Conservation (phyloP, 92 coral and sea anemone genomes). For the Porites lobata region DNA sequence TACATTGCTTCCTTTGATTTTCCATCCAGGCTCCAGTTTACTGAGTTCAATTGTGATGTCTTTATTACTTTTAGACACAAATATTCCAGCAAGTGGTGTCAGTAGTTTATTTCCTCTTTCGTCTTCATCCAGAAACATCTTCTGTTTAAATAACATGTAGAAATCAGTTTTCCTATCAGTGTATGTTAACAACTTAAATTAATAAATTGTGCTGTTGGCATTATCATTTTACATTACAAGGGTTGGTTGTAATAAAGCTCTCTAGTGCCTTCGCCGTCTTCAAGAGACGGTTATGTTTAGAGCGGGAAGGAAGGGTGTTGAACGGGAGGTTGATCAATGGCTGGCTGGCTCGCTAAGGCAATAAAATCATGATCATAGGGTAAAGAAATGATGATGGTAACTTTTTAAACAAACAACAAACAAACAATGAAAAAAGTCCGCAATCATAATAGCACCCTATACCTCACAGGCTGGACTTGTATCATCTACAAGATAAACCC, state of each 20-base stretch:
- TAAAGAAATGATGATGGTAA: too few species aligned
- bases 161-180: too few species aligned
- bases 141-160: not conserved
- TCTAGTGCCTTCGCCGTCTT: too few species aligned
- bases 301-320: not conserved
- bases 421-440: not conserved
- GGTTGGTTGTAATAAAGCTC: too few species aligned
- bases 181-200: too few species aligned
- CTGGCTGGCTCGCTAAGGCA: too few species aligned
- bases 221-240: too few species aligned
- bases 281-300: too few species aligned
- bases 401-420: too few species aligned
- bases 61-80: constrained; percentile 17
- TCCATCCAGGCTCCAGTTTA: constrained; percentile 14
- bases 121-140: constrained; percentile 9
- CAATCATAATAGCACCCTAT: not conserved
- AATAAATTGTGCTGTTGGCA: too few species aligned
- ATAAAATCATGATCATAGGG: too few species aligned
- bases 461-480: constrained; percentile 10
- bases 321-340: not conserved
- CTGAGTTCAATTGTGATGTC: constrained; percentile 16
- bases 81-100: constrained; percentile 23
- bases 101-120: not conserved
- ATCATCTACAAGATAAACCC: constrained; percentile 32
- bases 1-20: not conserved